Percentiles rank a stretch among this genome's conserved stretches.
phyloP scores from a whole-genome alignment of 1,140 invertebrate genomes.

The Plectrocnemia conspersa region DNA sequence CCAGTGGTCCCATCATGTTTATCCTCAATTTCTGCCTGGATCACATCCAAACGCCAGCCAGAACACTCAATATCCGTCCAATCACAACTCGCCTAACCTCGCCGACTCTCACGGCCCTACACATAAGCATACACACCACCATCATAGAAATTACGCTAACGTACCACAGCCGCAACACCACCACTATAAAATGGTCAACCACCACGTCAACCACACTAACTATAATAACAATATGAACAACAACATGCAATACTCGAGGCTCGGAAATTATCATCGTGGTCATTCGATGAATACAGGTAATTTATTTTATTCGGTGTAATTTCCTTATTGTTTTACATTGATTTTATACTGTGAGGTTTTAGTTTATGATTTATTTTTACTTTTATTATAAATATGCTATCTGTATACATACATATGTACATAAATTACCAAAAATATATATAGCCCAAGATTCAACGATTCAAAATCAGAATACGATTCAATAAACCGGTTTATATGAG shows the following conservation, averaged over 20 bases:
- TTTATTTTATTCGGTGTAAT: conserved; percentile 33
- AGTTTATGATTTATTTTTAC: too few relatives aligned
- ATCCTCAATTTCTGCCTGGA: conserved; percentile 84
- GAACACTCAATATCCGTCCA: conserved; percentile 49
- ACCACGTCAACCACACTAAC: conserved; percentile 50
- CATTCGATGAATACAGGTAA: conserved; percentile 62
- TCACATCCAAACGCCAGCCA: conserved; percentile 68
- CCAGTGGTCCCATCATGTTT: conserved; percentile 88
- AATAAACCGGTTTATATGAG: too few relatives aligned
- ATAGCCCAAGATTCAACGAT: too few relatives aligned
- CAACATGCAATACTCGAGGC: conserved; percentile 51
- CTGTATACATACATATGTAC: too few relatives aligned
- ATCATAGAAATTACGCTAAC: conserved; percentile 53
- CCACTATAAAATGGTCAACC: conserved; percentile 51
- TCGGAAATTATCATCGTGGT: conserved; percentile 49
- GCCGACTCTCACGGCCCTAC: conserved; percentile 50
- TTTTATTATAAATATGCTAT: too few relatives aligned
- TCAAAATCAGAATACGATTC: too few relatives aligned
- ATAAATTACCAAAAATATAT: too few relatives aligned
- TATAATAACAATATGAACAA: conserved; percentile 50
- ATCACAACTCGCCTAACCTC: conserved; percentile 41
- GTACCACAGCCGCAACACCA: conserved; percentile 40
- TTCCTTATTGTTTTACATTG: too few relatives aligned
- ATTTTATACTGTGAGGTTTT: too few relatives aligned
- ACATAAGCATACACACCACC: conserved; percentile 55